Base-by-base conservation (phyloP, 2,797 vertebrate genomes). In the Tapirus indicus region DNA sequence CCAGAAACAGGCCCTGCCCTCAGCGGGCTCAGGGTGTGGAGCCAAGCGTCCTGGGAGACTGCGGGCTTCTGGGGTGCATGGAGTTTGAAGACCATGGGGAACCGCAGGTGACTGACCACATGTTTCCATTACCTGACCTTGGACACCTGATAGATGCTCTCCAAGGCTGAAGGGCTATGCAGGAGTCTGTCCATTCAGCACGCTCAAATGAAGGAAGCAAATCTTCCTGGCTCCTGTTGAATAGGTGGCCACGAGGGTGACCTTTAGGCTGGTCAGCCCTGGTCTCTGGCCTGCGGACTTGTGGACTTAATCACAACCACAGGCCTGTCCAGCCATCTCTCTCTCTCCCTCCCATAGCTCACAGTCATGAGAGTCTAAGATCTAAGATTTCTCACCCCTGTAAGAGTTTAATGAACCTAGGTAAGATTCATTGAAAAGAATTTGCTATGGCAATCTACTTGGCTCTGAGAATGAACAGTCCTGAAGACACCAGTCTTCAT, bases 391-490 rank as follows among this genome's bases (percentile, higher is more conserved):
- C 41, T 20, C 2, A 74, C 16, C 21, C 32, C 16, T 94, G 0
- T 44, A 66, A 56, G 62, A 94, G 47, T n/a, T 71, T 35, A 93
- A 41, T 84, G 35, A 87, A 6, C 44, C 49, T 83, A 41, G 62
- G 71, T 83, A 80, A 78, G 49, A 29, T 29, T 68, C 49, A 52
- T 25, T 11, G 27, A 88, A 88, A 86, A 88, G 44, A 91, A 60
- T 32, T 47, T 66, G 1, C 64, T 17, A 4, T 56, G 25, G 27
- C 17, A 64, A 47, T 78, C 29, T 80, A 25, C 25, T 69, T 85
- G 84, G 47, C 49, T 91, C 54, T 32, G n/a, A 91, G 66, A 96
- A 93, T 38, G 64, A 86, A 60, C 11, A 60, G 35, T 47, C 4
- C 29, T 47, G 1, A 85, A 54, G 14, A 80, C 41, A 27, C 41